Base-by-base conservation (phyloP, 2,797 vertebrate genomes). In the Sternotherus odoratus region DNA sequence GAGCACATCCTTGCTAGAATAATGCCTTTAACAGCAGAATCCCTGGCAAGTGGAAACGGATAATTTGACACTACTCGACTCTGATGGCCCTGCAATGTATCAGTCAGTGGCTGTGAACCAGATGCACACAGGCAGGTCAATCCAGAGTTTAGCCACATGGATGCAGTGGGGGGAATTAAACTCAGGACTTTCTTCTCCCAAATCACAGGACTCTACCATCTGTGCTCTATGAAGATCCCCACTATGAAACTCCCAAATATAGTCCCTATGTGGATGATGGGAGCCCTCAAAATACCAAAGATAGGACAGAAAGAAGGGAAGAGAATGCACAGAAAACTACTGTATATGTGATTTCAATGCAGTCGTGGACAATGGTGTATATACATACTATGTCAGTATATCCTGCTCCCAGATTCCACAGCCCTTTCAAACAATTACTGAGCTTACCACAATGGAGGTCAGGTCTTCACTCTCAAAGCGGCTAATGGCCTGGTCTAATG, bases 391-490 rank as follows among this genome's bases (percentile, higher is more conserved):
- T 0, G 82, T 83, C 75, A 96, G 86, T 57, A 30, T 13, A 66
- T 93, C n/a, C 77, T 10, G 72, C 89, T 90, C 72, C 50, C 5
- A 53, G 2, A 78, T 86, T 69, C 16, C 51, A 77, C n/a, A 4
- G 6, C 9, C 78, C 79, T 50, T 24, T 12, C 53, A 50, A 63
- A 56, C 91, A 83, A 6, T 39, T 86, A 4, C 39, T 87, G 53
- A 54, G 87, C 97, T 98, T 95, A 99, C 99, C 98, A 99, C 99
- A 13, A 99, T 99, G 82, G 99, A 99, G 4, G 99, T 99, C 91
- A 99, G 98, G 93, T 99, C 99, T 96, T 99, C 99, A 2, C 99
- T 99, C 97, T 99, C 99, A 48, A 99, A 99, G 96, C 99, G 98
- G 96, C 99, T 99, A 97, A 99, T 99, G 85, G 99, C 99, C 95